phyloP scores from a whole-genome alignment of 2,888 invertebrate species.

The Drosophila neotestacea region DNA sequence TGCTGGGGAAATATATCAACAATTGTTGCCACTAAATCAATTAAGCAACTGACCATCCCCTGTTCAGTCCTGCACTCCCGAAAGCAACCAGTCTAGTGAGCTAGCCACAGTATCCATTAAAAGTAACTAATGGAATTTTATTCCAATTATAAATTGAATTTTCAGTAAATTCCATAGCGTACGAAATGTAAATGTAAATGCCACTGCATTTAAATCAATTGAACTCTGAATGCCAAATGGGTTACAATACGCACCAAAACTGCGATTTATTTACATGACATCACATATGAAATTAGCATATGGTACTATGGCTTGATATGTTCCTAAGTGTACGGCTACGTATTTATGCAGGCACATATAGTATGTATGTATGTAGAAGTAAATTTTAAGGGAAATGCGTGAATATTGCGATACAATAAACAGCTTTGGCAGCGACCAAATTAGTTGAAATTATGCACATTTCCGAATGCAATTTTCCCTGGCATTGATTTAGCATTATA shows the following conservation, averaged over 20 bases:
- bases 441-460: slow-evolving; percentile 64
- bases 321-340: neutral
- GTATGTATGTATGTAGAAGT: neutral
- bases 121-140: slow-evolving; percentile 73
- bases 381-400: slow-evolving; percentile 11
- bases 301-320: slow-evolving; percentile 8
- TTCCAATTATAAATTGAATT: slow-evolving; percentile 72
- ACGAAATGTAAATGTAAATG: slow-evolving; percentile 31
- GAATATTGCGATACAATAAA: slow-evolving; percentile 56
- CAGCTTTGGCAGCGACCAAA: slow-evolving; percentile 61
- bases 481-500: slow-evolving; percentile 54
- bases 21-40: slow-evolving; percentile 64
- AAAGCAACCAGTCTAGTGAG: neutral
- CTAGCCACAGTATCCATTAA: slow-evolving; percentile 68
- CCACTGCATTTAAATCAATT: slow-evolving; percentile 56
- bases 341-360: slow-evolving; percentile 2
- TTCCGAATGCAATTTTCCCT: slow-evolving; percentile 50
- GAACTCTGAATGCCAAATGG: slow-evolving; percentile 36
- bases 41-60: slow-evolving; percentile 42
- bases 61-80: neutral
- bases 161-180: slow-evolving; percentile 35
- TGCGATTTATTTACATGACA: slow-evolving; percentile 41
- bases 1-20: slow-evolving; percentile 13
- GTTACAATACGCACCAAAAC: slow-evolving; percentile 17
- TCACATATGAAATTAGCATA: slow-evolving; percentile 39